These are phyloP conservation scores for Tortrix viridana DNA, from an alignment of 2,888 invertebrate genomes.

Conservation along the genomic window DNA sequence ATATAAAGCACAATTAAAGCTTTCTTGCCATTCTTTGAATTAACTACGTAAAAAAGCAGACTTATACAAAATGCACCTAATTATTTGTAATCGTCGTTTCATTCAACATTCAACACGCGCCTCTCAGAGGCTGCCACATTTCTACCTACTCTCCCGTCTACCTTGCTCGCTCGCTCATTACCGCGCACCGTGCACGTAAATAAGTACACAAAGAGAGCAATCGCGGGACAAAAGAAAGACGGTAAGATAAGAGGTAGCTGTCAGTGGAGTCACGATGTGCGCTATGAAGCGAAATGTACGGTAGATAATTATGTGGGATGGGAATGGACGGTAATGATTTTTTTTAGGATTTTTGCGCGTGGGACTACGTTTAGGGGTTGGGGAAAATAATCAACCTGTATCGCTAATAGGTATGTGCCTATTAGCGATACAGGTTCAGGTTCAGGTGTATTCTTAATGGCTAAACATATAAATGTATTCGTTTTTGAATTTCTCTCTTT, in stretches of 20 bases:
- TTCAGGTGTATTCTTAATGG: too few relatives aligned
- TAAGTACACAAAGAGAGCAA: conserved; percentile 80
- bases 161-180: conserved; percentile 48
- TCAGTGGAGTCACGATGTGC: conserved; percentile 79
- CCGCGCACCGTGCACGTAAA: conserved; percentile 70
- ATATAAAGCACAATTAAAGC: too few relatives aligned
- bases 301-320: conserved; percentile 35
- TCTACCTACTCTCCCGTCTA: conserved; percentile 46
- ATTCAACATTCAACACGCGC: background rate
- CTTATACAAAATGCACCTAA: too few relatives aligned
- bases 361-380: conserved; percentile 9
- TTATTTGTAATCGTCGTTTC: too few relatives aligned
- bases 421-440: too few relatives aligned
- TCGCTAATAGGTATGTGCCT: too few relatives aligned
- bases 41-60: too few relatives aligned
- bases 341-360: conserved; percentile 27
- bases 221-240: conserved; percentile 61
- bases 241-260: conserved; percentile 79
- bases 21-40: too few relatives aligned
- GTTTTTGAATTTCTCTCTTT: too few relatives aligned
- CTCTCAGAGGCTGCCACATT: conserved; percentile 4
- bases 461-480: background rate
- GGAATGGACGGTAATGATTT: conserved; percentile 33
- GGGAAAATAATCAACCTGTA: background rate
- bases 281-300: conserved; percentile 62